phyloP scores from a whole-genome alignment of 2,797 vertebrate species.

The Acipenser transmontanus region DNA sequence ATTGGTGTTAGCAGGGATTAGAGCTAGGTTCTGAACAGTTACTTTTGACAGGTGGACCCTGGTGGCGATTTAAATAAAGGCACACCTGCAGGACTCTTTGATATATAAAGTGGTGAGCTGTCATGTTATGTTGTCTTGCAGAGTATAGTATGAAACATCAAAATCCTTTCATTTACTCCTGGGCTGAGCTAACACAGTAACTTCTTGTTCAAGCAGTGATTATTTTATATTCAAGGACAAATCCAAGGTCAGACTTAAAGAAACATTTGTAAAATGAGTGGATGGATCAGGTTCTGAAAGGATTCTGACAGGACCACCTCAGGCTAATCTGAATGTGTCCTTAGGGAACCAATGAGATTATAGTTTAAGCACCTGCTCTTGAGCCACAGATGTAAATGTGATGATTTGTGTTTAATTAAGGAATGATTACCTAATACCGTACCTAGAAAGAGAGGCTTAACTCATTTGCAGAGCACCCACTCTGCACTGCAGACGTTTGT shows the following conservation, averaged over 20 bases:
- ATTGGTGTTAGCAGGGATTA: too few species aligned
- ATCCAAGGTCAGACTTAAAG: conserved; percentile 11
- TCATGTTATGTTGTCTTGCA: too few species aligned
- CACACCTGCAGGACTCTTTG: too few species aligned
- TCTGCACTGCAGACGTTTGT: background rate
- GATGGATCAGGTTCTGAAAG: conserved; percentile 35
- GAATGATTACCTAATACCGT: conserved; percentile 23
- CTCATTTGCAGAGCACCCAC: conserved; percentile 6
- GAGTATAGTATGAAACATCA: too few species aligned
- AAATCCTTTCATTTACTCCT: too few species aligned
- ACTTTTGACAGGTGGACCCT: too few species aligned
- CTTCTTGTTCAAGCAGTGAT: too few species aligned
- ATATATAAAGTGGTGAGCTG: too few species aligned
- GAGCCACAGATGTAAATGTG: conserved; percentile 44
- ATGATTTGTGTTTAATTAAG: conserved; percentile 31
- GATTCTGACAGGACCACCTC: conserved; percentile 53
- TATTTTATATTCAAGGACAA: background rate
- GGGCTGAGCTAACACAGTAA: too few species aligned
- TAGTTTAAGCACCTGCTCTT: conserved; percentile 44
- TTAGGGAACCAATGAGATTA: conserved; percentile 55
- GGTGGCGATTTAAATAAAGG: too few species aligned
- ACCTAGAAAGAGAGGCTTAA: conserved; percentile 14
- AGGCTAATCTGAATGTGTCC: conserved; percentile 59
- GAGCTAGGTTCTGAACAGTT: too few species aligned
- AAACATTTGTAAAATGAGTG: conserved; percentile 11